Evolutionary conservation across 1,140 invertebrate genomes (phyloP), one percentile per base, ranked within the genome.

Genomic region (Nephotettix cincticeps): DNA sequence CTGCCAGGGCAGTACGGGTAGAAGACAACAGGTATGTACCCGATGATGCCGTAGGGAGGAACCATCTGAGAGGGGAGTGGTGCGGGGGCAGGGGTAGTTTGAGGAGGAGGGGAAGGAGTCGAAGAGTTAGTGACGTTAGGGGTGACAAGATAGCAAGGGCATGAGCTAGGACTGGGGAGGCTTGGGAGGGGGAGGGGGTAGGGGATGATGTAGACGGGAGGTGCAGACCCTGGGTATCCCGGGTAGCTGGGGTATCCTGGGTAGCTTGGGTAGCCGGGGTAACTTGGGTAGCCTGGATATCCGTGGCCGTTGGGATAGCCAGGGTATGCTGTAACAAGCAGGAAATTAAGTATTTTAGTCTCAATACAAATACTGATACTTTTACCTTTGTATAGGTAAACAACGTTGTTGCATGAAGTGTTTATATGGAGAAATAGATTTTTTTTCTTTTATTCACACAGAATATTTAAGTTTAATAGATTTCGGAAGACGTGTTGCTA

Each of bases 1-100:
- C 82, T 82, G 25, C 83, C 84, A 0, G 85, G 84, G 75, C 86
- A 88, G 73, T 83, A 85, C 0, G 86, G 86, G 61, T 86, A 82
- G 72, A 87, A 87, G 1, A 88, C 80, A 6, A 88, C 85, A 1
- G 86, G 86, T 29, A 88, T 81, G 73, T 85, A 87, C 47, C 85
- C 86, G 29, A 87, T 81, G 2, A 84, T 80, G 19, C 82, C 83
- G 54, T 82, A 82, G 0, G 84, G 81, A 0, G 83, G 82, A 43
- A 43, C n/a, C 6, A 21, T 11, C 4, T 11, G 6, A 19, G 47
- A 11, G 1, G 73, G 28, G 9, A 25, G 54, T 9, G 65, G 29
- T n/a, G 51, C 2, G 11, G 25, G 4, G 61, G 74, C 68, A 19
- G 67, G 61, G 4, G 66, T 21, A n/a, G 61, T 32, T 1, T 19